Evolutionary conservation across 2,113 vertebrate species (phyloP).

Genomic region (Zootoca vivipara): DNA sequence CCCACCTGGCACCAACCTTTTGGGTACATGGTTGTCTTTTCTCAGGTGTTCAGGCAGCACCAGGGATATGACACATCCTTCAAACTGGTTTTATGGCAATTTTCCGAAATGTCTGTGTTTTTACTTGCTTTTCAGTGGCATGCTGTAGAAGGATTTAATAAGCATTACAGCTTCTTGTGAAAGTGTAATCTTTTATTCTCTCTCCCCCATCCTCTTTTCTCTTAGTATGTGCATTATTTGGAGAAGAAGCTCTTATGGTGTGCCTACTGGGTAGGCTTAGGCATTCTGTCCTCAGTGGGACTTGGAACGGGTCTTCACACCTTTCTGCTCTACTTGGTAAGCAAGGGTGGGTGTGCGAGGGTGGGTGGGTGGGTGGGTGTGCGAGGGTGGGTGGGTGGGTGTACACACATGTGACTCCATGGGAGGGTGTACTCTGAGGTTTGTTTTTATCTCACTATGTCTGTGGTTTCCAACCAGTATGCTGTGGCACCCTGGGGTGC

Average conservation of each 20-base stretch:
- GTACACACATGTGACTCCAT: too few relatives aligned
- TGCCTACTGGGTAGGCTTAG: constrained; percentile 89
- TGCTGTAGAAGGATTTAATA: neutral
- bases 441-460: too few relatives aligned
- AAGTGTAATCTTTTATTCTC: neutral
- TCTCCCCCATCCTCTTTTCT: constrained; percentile 1
- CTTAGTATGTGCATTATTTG: constrained; percentile 84
- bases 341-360: constrained; percentile 9
- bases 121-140: neutral
- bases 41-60: too few relatives aligned
- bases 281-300: constrained; percentile 88
- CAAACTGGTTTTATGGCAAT: too few relatives aligned
- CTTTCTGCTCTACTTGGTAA: constrained; percentile 93
- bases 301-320: constrained; percentile 89
- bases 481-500: too few relatives aligned
- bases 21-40: too few relatives aligned
- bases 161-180: neutral
- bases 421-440: too few relatives aligned
- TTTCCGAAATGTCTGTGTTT: too few relatives aligned
- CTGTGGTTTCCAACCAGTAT: too few relatives aligned
- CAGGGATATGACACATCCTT: too few relatives aligned
- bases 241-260: constrained; percentile 89
- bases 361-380: neutral
- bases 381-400: neutral
- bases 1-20: too few relatives aligned